A percentile compares a stretch with the other conserved stretches of the same genome.
These are phyloP conservation scores for Pogonomyrmex barbatus DNA, from an alignment of 1,140 invertebrate genomes.

Conservation along the genomic window DNA sequence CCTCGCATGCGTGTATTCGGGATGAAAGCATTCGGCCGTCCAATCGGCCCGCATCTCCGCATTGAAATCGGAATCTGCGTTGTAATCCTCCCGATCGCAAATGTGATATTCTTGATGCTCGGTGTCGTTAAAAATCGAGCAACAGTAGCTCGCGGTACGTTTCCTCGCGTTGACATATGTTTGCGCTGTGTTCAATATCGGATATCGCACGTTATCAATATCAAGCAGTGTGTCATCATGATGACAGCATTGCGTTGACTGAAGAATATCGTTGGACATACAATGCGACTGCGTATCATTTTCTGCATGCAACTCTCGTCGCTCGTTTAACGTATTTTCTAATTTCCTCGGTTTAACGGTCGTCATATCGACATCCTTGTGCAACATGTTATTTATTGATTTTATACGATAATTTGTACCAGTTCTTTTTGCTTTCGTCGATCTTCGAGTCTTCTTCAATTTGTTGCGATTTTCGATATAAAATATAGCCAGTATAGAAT, in stretches of 20 bases:
- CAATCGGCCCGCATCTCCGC: conserved; percentile 44
- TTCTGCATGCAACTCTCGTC: not conserved
- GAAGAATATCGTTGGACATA: not conserved
- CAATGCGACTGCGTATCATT: not conserved
- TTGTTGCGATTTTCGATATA: not conserved
- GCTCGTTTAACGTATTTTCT: not conserved
- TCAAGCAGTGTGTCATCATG: not conserved
- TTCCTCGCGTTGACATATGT: not conserved
- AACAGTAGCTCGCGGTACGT: not conserved
- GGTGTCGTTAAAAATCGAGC: conserved; percentile 34
- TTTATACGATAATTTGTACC: not conserved
- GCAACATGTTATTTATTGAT: not conserved
- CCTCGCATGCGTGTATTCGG: not conserved
- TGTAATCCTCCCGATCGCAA: conserved; percentile 41
- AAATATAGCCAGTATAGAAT: not conserved
- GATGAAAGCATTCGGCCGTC: conserved; percentile 19
- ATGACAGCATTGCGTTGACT: conserved; percentile 7
- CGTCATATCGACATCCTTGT: not conserved
- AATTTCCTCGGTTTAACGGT: not conserved
- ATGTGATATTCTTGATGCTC: conserved; percentile 34
- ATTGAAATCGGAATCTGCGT: conserved; percentile 9
- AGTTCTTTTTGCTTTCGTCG: not conserved
- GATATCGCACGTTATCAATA: conserved; percentile 17
- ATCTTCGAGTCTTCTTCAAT: not conserved
- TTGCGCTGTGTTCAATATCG: not conserved